Evolutionary conservation across 92 coral and sea anemone genomes (phyloP).

Genomic region (Palythoa grandis): DNA sequence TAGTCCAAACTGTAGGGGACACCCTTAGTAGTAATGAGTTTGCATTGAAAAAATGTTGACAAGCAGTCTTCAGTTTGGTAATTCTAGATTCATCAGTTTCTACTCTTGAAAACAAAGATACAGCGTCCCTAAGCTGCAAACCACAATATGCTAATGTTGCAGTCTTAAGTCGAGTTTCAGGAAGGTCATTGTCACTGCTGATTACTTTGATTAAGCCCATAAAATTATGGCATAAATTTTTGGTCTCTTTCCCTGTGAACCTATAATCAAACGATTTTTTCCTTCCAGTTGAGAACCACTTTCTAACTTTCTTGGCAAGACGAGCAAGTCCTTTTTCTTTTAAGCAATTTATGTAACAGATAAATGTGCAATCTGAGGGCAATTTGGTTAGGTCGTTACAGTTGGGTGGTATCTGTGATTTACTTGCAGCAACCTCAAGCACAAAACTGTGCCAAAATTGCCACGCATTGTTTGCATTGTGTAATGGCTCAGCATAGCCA

Average conservation of each 20-base stretch:
- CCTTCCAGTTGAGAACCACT: constrained; percentile 59
- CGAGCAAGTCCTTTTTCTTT: too few species aligned
- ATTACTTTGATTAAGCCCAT: constrained; percentile 48
- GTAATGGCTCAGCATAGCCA: too few species aligned
- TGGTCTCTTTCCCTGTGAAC: constrained; percentile 67
- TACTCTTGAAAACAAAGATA: constrained; percentile 53
- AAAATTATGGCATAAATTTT: constrained; percentile 56
- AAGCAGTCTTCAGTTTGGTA: constrained; percentile 49
- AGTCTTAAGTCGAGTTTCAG: constrained; percentile 47
- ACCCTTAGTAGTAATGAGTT: constrained; percentile 47
- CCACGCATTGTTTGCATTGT: too few species aligned
- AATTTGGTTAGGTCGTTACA: too few species aligned
- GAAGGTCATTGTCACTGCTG: constrained; percentile 55
- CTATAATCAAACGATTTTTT: constrained; percentile 53
- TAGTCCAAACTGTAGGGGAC: constrained; percentile 74
- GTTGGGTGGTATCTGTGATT: too few species aligned
- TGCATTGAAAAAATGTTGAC: constrained; percentile 63
- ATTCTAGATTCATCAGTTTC: constrained; percentile 34
- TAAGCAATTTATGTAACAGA: too few species aligned
- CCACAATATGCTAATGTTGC: constrained; percentile 57
- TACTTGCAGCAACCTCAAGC: too few species aligned
- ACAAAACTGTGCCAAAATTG: too few species aligned
- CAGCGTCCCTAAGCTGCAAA: constrained; percentile 66
- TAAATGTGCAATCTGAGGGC: too few species aligned
- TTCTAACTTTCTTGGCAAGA: too few species aligned